A percentile compares a stretch with the other conserved stretches of the same genome.
Conservation (phyloP, 2,113 vertebrate species). For the Bungarus multicinctus region DNA sequence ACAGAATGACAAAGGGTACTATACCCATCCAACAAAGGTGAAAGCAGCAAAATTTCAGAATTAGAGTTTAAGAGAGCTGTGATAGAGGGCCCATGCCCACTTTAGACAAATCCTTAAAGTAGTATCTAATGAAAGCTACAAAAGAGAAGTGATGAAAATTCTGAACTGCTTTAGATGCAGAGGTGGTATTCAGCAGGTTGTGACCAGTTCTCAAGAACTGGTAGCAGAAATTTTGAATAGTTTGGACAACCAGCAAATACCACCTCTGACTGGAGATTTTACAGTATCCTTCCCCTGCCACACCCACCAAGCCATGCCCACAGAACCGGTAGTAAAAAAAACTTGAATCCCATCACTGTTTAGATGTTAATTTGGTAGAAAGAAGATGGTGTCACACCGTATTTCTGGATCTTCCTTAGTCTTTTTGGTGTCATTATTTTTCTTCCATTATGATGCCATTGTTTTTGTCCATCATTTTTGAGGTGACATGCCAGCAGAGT, state of each 20-base stretch:
- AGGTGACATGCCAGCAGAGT: too few relatives aligned
- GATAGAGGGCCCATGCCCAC: neutral
- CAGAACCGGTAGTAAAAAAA: too few relatives aligned
- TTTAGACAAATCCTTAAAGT: neutral
- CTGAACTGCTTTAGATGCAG: neutral
- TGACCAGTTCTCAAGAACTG: too few relatives aligned
- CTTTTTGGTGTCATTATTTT: neutral
- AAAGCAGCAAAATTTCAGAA: neutral
- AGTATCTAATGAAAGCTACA: neutral
- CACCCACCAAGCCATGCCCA: too few relatives aligned
- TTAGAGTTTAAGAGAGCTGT: neutral
- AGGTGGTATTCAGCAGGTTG: too few relatives aligned
- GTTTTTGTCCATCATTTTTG: neutral
- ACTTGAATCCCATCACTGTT: too few relatives aligned
- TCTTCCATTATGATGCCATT: neutral
- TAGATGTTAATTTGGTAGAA: neutral
- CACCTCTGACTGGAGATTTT: too few relatives aligned
- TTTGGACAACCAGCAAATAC: too few relatives aligned
- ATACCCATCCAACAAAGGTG: neutral
- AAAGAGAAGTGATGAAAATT: neutral
- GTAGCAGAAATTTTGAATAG: too few relatives aligned
- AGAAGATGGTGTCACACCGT: neutral
- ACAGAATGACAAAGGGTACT: neutral
- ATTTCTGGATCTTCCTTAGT: neutral
- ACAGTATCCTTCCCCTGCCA: too few relatives aligned